phyloP scores from a whole-genome alignment of 2,113 vertebrate species.

The Natator depressus region DNA sequence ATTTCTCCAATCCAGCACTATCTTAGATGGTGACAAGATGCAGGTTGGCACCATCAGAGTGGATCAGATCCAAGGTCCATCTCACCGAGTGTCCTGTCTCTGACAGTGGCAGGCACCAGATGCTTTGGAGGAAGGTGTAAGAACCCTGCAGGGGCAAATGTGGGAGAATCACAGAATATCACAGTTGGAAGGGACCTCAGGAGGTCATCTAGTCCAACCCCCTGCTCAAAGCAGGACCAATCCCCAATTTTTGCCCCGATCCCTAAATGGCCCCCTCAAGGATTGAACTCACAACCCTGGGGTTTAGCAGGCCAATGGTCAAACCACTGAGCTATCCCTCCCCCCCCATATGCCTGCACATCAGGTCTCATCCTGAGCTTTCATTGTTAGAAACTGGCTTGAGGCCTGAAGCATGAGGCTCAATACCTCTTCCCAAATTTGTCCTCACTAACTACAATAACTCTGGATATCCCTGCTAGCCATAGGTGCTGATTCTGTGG shows the following conservation, averaged over 20 bases:
- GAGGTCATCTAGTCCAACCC: too few species aligned
- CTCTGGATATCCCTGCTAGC: background rate
- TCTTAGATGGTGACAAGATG: background rate
- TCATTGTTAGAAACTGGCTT: background rate
- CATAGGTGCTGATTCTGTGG: too few species aligned
- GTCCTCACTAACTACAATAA: background rate
- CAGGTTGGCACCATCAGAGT: background rate
- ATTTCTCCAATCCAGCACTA: background rate
- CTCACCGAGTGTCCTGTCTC: fast-evolving
- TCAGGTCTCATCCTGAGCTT: background rate
- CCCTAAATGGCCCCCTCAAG: too few species aligned
- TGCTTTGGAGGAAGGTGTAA: background rate
- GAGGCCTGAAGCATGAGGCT: background rate
- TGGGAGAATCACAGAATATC: background rate
- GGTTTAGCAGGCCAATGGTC: too few species aligned
- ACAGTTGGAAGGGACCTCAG: too few species aligned
- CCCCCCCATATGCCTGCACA: background rate
- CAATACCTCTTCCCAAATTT: background rate
- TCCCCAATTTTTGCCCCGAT: too few species aligned
- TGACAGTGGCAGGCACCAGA: background rate
- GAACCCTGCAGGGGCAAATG: background rate
- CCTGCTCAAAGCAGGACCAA: too few species aligned
- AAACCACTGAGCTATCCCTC: too few species aligned
- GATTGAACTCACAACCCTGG: too few species aligned
- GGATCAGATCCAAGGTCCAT: background rate